Evolutionary conservation across 2,797 vertebrate genomes (phyloP).

Genomic region (Onychomys leucogaster): DNA sequence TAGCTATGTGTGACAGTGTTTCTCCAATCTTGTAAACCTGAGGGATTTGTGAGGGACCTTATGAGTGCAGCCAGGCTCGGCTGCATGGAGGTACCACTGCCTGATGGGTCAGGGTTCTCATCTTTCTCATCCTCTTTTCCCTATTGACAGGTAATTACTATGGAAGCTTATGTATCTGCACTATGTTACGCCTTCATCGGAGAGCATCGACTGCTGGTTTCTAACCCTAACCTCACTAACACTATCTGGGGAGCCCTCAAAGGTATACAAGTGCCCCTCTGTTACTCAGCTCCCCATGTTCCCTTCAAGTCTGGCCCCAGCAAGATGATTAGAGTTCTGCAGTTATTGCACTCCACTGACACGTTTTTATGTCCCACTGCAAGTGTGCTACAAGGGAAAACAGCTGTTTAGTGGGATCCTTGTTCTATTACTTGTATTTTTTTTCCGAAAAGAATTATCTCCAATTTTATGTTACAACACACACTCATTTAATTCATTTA

Average conservation of each 20-base stretch:
- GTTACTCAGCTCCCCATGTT: background rate
- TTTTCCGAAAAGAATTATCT: slow-evolving; percentile 34
- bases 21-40: background rate
- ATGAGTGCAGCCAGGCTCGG: background rate
- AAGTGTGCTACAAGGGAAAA: background rate
- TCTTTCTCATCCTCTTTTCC: background rate
- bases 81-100: background rate
- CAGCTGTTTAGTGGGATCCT: background rate
- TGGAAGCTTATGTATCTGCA: background rate
- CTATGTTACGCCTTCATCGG: background rate
- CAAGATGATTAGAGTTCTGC: background rate
- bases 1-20: background rate
- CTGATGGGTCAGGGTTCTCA: background rate
- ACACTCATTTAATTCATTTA: slow-evolving; percentile 1
- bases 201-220: slow-evolving; percentile 14
- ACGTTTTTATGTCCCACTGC: background rate
- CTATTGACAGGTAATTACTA: background rate
- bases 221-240: background rate
- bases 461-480: background rate
- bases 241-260: background rate
- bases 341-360: background rate
- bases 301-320: background rate
- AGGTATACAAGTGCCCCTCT: background rate
- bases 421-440: background rate
- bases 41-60: rapidly evolving